These are phyloP conservation scores for Rhogogaster chlorosoma DNA, from an alignment of 2,888 invertebrate genomes.

Conservation along the genomic window DNA sequence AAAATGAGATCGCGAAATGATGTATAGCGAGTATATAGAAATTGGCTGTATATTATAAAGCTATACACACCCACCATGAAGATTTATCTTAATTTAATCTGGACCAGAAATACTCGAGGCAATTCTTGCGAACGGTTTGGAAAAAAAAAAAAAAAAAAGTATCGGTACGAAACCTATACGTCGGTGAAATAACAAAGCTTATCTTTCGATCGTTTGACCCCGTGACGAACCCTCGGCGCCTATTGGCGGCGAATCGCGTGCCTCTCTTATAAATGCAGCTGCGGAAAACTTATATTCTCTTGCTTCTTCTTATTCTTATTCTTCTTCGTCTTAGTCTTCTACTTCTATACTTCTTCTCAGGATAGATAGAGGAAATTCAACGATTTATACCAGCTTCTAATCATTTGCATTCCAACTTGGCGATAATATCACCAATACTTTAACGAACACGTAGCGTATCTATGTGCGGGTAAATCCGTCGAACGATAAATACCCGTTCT, in stretches of 20 bases:
- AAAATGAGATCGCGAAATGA: slow-evolving; percentile 4
- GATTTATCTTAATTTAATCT: slow-evolving; percentile 75
- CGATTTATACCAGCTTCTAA: slow-evolving; percentile 30
- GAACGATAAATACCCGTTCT: neutral
- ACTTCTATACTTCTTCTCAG: too few relatives aligned
- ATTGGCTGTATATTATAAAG: neutral
- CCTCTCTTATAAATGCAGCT: slow-evolving; percentile 55
- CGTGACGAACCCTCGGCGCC: slow-evolving; percentile 67
- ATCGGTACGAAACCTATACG: slow-evolving; percentile 62
- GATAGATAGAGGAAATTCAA: slow-evolving; percentile 23
- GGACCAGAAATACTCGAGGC: slow-evolving; percentile 71
- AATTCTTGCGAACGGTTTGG: neutral
- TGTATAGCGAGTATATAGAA: neutral
- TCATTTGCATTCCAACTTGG: slow-evolving; percentile 41
- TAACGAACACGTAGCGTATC: neutral
- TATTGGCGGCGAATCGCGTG: slow-evolving; percentile 71
- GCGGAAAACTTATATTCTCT: slow-evolving; percentile 20
- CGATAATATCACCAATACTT: slow-evolving; percentile 3
- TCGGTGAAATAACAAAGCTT: slow-evolving; percentile 70
- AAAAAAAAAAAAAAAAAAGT: slow-evolving; percentile 56
- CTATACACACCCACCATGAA: slow-evolving; percentile 20
- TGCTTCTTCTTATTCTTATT: neutral
- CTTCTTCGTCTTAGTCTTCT: too few relatives aligned
- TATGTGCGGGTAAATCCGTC: neutral
- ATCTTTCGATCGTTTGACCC: slow-evolving; percentile 70